These are phyloP conservation scores for Trachelus stipa DNA, from an alignment of 2,888 invertebrate species.

Conservation along the genomic window DNA sequence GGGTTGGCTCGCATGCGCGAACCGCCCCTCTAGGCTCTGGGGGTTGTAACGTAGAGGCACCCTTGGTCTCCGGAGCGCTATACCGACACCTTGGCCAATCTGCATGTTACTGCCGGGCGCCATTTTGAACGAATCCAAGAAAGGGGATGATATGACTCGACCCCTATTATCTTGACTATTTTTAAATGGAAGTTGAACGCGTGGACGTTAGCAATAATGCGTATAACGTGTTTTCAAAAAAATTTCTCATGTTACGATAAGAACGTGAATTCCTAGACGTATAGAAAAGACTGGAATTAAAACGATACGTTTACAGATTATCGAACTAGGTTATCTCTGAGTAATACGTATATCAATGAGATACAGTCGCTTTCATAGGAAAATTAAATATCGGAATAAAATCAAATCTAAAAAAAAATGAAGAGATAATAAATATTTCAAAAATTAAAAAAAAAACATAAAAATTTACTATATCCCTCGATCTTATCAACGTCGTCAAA, in stretches of 20 bases:
- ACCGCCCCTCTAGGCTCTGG: constrained; percentile 55
- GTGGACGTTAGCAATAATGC: too few relatives aligned
- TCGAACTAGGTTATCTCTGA: constrained; percentile 34
- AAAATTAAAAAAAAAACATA: too few relatives aligned
- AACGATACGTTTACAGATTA: constrained; percentile 18
- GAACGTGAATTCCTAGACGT: background rate
- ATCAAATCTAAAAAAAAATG: too few relatives aligned
- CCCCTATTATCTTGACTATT: too few relatives aligned
- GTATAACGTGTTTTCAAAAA: background rate
- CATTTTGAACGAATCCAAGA: constrained; percentile 59
- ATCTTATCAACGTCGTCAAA: rapidly evolving
- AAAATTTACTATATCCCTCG: too few relatives aligned
- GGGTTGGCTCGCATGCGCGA: constrained; percentile 59
- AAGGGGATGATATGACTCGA: background rate
- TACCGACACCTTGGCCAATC: constrained; percentile 60
- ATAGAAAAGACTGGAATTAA: background rate
- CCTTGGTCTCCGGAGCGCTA: constrained; percentile 24
- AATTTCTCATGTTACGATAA: background rate
- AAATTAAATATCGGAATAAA: too few relatives aligned
- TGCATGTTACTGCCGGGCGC: constrained; percentile 60
- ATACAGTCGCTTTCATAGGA: background rate
- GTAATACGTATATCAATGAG: background rate
- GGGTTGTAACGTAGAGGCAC: constrained; percentile 47
- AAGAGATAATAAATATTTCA: too few relatives aligned
- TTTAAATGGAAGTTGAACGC: too few relatives aligned